Base-by-base conservation (phyloP, 1,140 invertebrate genomes). In the Tribolium castaneum region DNA sequence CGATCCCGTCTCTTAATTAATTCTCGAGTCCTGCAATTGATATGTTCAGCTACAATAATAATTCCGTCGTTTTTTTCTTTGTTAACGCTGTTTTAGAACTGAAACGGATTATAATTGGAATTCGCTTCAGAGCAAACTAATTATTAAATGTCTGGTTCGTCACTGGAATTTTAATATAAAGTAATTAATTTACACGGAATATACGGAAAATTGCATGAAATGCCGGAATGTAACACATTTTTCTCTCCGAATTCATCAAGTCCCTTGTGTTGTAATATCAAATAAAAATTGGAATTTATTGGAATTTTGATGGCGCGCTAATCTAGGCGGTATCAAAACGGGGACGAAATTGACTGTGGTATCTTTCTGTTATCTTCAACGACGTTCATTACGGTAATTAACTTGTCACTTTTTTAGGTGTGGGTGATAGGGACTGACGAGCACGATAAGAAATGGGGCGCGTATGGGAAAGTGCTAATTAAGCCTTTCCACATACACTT, bases 151-250 rank as follows among this genome's bases (percentile, higher is more conserved):
- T 81, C 77, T 62, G 75, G 74, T 78, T 80, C 77, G 79, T 80
- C 79, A 76, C 76, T 76, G 77, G 79, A 80, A 80, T 80, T 80
- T 80, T 80, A 80, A 80, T 80, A 78, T 80, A 78, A 80, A 78
- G 76, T 80, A 80, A 80, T 80, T 80, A 80, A 80, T 80, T 80
- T 76, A 80, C 77, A 80, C 54, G 22, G 71, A 54, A 76, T 66
- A 70, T 75, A 80, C 71, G 76, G 76, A 76, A 80, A 80, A 80
- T 80, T 77, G 50, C 4, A 66, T 35, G 30, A 66, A 66, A 66
- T 14, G 59, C 1, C 10, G 13, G 51, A 35, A 66, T 66, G 39
- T 45, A 66, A 66, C 25, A 66, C 5, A 35, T 66, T 66, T 35
- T 34, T 35, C 12, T n/a, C 35, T 66, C 30, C 2, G 59, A 35